Evolutionary conservation across 2,888 invertebrate genomes (phyloP), one percentile per base, ranked within the genome.

Genomic region (Drosophila paucipuncta): DNA sequence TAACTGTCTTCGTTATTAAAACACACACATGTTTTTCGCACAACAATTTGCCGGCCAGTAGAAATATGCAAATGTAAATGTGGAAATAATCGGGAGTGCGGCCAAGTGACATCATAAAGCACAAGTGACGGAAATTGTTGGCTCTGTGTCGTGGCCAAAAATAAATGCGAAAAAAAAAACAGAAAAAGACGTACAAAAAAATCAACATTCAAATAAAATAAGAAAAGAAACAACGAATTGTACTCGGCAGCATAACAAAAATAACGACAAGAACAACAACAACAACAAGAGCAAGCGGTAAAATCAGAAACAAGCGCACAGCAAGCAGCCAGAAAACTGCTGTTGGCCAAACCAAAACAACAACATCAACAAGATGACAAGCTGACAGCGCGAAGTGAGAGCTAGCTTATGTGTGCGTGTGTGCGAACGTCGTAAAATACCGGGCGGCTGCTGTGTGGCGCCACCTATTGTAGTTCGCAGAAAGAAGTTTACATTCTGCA

Each of bases 111-210:
- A 80, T 81, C 81, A 82, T 83, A 82, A 77, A 80, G 59, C 54
- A 74, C 68, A 77, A 80, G 74, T 82, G 83, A 81, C 81, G 80
- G 81, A 81, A 74, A 81, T 64, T 80, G 76, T 78, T 81, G 61
- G 64, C 60, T 49, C 54, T 68, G 77, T 80, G 73, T 82, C 80
- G 80, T 83, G 80, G 80, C 83, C 83, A 83, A 83, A 81, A 81
- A 80, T 81, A 81, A 81, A 83, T 83, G 82, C 78, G 78, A 81
- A 81, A 78, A 82, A 62, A 50, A 52, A 53, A 35, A 62, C 28
- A 62, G 52, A 69, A 57, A 31, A 58, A 64, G 10, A 28, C 57
- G 67, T 16, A 65, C 54, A 50, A 63, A 39, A 63, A 62, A 25
- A 61, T 35, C 35, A 53, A 22, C 69, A 73, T 43, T 64, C 53